Conservation (phyloP, 2,113 vertebrate genomes). For the zebrafish (Danio rerio) region GRCz12tu NC_133186.1:35925001-35925500, state of each 20-base stretch:
- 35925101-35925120: background rate
- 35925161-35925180: background rate
- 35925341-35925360: background rate
- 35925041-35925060: too few relatives aligned
- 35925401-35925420: too few relatives aligned
- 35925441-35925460: too few relatives aligned
- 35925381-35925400: background rate
- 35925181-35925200: background rate
- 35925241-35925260: background rate
- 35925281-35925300: too few relatives aligned
- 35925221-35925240: background rate
- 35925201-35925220: background rate
- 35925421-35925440: too few relatives aligned
- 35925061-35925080: background rate
- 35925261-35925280: background rate
- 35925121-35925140: background rate
- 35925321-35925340: background rate
- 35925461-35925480: too few relatives aligned
- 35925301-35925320: too few relatives aligned
- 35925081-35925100: background rate
- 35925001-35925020: too few relatives aligned
- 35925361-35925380: background rate
- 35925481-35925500: background rate
- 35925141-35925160: background rate
- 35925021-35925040: too few relatives aligned